phyloP scores from a whole-genome alignment of 2,113 vertebrate genomes.

The Hyla sarda region DNA sequence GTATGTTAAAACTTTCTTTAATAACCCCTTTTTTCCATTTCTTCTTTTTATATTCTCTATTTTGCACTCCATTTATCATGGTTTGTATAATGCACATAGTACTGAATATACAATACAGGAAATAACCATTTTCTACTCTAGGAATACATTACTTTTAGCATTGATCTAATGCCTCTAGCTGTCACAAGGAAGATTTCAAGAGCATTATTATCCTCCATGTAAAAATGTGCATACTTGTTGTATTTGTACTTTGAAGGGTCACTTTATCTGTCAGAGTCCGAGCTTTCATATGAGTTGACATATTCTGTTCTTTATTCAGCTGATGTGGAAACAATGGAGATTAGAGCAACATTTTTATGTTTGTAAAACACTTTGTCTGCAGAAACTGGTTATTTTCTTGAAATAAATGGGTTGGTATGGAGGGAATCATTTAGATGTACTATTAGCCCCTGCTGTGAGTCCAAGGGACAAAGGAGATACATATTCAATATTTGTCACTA shows the following conservation, averaged over 20 bases:
- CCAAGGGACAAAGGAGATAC: constrained; percentile 24
- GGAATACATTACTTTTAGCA: neutral
- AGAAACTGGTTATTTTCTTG: constrained; percentile 48
- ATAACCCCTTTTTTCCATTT: neutral
- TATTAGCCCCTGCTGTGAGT: constrained; percentile 34
- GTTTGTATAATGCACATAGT: neutral
- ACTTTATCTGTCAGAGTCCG: constrained; percentile 47
- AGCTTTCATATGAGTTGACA: constrained; percentile 31
- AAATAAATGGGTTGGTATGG: constrained; percentile 32
- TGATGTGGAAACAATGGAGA: constrained; percentile 42
- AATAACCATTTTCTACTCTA: neutral
- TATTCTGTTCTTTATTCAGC: constrained; percentile 20
- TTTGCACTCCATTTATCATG: too few relatives aligned
- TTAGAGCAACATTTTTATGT: constrained; percentile 41
- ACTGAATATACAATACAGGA: neutral
- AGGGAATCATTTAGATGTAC: constrained; percentile 23
- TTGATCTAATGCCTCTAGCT: neutral
- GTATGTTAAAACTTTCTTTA: neutral
- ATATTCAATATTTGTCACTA: constrained; percentile 37
- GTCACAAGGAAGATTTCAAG: neutral
- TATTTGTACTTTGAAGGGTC: constrained; percentile 21
- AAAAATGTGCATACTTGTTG: neutral
- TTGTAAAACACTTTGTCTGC: constrained; percentile 49
- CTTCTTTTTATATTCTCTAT: neutral
- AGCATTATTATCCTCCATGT: neutral